Base-by-base conservation (phyloP, 2,113 vertebrate species). In the Carassius gibelio region DNA sequence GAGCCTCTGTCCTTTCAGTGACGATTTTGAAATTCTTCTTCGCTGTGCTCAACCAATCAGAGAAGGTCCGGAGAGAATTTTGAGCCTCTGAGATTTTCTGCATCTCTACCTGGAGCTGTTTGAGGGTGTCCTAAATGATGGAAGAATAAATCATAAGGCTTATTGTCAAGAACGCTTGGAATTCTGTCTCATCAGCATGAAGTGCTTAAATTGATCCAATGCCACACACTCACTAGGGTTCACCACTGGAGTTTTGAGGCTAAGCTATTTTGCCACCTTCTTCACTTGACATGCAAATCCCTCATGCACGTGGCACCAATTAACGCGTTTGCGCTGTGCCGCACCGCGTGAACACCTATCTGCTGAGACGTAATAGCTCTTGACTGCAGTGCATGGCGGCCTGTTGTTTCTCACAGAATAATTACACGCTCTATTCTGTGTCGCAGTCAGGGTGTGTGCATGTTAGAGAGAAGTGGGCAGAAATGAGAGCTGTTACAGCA, bases 101-200 rank as follows among this genome's bases (percentile, higher is more conserved):
- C 81, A 97, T 93, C 91, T 99, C 98, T 89, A 99, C 97, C 89
- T 97, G 96, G 38, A 99, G 92, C 88, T 96, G 96, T 89, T 97
- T 97, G 82, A 97, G 93, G 91, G 95, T 96, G 77, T 99, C 98
- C 98, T 99, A 85, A 78, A 88, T 87, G 72, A 83, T 55, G 48
- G 26, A 61, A 50, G 81, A 59, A 77, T 52, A 30, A 77, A n/a
- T 36, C 30, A 62, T 55, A 81, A 81, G 45, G 38, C 80, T 81
- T 38, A 66, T 69, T 71, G 45, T 68, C 42, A 69, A 82, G 38
- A 36, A 34, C 15, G 30, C 42, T 45, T 9, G 2, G 42, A 45
- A 45, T 45, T 45, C 42, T 10, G 6, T n/a, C 23, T 71, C 30
- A 82, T 50, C 30, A 68, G 80, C 11, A 14, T 68, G 45, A 36